Evolutionary conservation across 2,888 invertebrate species (phyloP).

Genomic region (Dryobotodes eremita): DNA sequence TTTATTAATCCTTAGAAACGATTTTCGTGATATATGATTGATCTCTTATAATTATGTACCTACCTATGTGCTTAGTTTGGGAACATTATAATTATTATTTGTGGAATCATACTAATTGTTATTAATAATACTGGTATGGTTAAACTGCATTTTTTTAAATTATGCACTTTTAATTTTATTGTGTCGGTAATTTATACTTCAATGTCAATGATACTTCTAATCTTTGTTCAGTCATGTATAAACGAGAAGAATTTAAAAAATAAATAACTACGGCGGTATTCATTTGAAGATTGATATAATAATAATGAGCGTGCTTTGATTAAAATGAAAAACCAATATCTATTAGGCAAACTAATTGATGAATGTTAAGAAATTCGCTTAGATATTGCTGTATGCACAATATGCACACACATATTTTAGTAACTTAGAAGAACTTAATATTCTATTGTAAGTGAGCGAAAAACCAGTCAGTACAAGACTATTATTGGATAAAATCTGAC

Average conservation of each 20-base stretch:
- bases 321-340: too few relatives aligned
- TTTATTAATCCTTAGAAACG: conserved; percentile 60
- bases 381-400: too few relatives aligned
- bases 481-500: not conserved
- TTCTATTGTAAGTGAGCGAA: not conserved
- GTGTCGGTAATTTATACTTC: not conserved
- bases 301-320: not conserved
- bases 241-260: not conserved
- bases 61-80: conserved; percentile 34
- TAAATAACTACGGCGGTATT: not conserved
- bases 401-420: not conserved
- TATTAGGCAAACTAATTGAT: not conserved
- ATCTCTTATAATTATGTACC: conserved; percentile 58
- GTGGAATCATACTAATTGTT: conserved; percentile 38
- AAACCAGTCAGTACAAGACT: not conserved
- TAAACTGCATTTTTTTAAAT: not conserved
- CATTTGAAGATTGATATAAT: not conserved
- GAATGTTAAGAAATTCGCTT: not conserved
- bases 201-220: not conserved
- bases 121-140: conserved; percentile 17
- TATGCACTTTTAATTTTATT: not conserved
- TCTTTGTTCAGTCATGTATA: not conserved
- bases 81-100: conserved; percentile 46
- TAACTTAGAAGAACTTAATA: not conserved
- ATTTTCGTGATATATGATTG: conserved; percentile 65